Base-by-base conservation (phyloP, 2,797 vertebrate species). In the Ctenopoma kingsleyae region DNA sequence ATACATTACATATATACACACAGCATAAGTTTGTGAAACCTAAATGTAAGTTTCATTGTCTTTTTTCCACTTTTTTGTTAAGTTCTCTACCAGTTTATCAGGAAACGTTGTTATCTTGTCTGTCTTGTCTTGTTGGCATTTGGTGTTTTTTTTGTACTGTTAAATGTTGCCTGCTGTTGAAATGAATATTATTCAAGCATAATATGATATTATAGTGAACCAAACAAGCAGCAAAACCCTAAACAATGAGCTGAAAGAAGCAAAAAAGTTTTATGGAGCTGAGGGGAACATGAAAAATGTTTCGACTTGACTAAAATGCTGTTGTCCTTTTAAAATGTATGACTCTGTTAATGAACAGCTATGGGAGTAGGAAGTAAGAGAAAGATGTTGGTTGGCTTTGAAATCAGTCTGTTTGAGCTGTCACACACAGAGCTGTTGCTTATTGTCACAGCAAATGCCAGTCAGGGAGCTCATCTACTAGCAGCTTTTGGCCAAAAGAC, bases 381-480 rank as follows among this genome's bases (percentile, higher is more conserved):
- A 46, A 70, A 56, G 23, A 35, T 41, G 20, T 16, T 49, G 46
- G 46, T 44, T 40, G 30, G 11, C 30, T 58, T 64, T 38, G 19
- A 64, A 70, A 66, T 59, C 13, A 10, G 27, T 52, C 3, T 56
- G 69, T 65, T 35, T 55, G 43, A 67, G 61, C 17, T 36, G 60
- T 51, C 53, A 41, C 59, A 74, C 46, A 74, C 49, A 47, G 46
- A 66, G 54, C 32, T 44, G 44, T 44, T 25, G 20, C 53, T 30
- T 74, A 60, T 50, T 74, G 46, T 44, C 50, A 50, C 17, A 50
- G 63, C 55, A 67, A 66, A 65, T 3, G 30, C 27, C 62, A 68
- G 25, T 30, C 35, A 56, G 40, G 56, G 49, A 63, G 67, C 47
- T n/a, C 41, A 41, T 54, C 32, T 72, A 19, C 38, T 50, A 60